These are phyloP conservation scores for Cryptophagus acutangulus DNA, from an alignment of 2,888 invertebrate genomes.

Conservation along the genomic window DNA sequence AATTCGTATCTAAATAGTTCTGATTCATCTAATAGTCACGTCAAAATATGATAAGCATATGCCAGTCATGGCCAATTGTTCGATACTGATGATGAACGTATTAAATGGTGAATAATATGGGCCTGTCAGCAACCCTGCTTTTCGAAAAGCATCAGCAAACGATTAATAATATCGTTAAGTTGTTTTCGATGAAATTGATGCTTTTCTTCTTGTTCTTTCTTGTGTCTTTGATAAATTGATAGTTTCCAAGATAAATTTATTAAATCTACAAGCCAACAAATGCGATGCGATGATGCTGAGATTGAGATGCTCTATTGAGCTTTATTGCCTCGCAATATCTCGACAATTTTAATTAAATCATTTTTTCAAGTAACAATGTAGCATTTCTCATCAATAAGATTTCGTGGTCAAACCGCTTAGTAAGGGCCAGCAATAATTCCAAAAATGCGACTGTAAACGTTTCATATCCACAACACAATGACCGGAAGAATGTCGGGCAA, in stretches of 20 bases:
- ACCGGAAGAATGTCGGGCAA: neutral
- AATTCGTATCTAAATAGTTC: slow-evolving; percentile 10
- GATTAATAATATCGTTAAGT: slow-evolving; percentile 18
- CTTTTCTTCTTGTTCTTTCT: slow-evolving; percentile 7
- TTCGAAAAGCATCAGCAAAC: slow-evolving; percentile 2
- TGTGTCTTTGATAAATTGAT: slow-evolving; percentile 12
- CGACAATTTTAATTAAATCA: no score
- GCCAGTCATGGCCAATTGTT: slow-evolving; percentile 23
- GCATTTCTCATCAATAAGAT: no score
- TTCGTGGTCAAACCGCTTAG: no score
- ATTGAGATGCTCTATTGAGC: no score
- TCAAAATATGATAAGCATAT: slow-evolving; percentile 23
- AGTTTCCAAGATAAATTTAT: slow-evolving; percentile 13
- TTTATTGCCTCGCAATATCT: no score
- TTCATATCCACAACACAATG: neutral
- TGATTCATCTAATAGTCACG: slow-evolving; percentile 18
- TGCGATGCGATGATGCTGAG: no score
- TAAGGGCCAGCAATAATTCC: neutral
- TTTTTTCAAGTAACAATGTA: no score
- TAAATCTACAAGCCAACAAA: slow-evolving; percentile 14
- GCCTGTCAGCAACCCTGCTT: slow-evolving; percentile 21
- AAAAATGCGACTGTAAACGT: neutral
- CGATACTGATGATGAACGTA: slow-evolving; percentile 7
- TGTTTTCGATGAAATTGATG: slow-evolving; percentile 23
- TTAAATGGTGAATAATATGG: slow-evolving; percentile 10